Conservation (phyloP, 1,140 invertebrate species). For the Harpegnathos saltator region DNA sequence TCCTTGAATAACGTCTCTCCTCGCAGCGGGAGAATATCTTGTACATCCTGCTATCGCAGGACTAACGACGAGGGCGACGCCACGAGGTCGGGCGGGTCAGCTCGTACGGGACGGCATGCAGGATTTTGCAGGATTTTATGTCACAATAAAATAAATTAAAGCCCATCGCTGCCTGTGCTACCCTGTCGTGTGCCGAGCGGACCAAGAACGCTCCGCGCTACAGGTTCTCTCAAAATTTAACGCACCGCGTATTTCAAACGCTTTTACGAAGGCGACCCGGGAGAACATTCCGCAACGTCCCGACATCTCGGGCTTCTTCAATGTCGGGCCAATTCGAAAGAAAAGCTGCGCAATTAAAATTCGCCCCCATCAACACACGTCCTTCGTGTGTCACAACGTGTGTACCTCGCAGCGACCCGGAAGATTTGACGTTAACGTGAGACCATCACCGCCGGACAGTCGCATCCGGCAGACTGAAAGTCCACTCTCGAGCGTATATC, state of each 20-base stretch:
- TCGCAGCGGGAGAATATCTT: slow-evolving; percentile 6
- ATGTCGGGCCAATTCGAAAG: neutral
- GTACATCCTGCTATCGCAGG: slow-evolving; percentile 19
- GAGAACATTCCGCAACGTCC: too few species aligned
- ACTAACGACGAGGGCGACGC: slow-evolving; percentile 39
- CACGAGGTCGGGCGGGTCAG: slow-evolving; percentile 28
- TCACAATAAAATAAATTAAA: slow-evolving; percentile 71
- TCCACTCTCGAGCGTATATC: slow-evolving; percentile 1
- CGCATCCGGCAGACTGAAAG: slow-evolving; percentile 24
- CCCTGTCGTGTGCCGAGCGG: slow-evolving; percentile 15
- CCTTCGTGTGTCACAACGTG: too few species aligned
- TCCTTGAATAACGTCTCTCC: slow-evolving; percentile 17
- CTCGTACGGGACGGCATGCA: slow-evolving; percentile 24
- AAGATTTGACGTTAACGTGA: neutral
- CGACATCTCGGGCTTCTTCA: neutral
- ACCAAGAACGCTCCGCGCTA: slow-evolving; percentile 3
- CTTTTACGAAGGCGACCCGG: neutral
- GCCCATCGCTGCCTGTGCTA: slow-evolving; percentile 15
- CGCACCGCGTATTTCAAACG: neutral
- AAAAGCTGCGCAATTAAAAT: too few species aligned
- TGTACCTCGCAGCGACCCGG: too few species aligned
- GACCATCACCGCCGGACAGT: neutral
- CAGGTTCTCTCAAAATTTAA: slow-evolving; percentile 31
- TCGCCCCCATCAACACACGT: too few species aligned
- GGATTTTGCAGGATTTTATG: slow-evolving; percentile 69